phyloP scores from a whole-genome alignment of 2,888 invertebrate species.

The Lathronympha strigana region DNA sequence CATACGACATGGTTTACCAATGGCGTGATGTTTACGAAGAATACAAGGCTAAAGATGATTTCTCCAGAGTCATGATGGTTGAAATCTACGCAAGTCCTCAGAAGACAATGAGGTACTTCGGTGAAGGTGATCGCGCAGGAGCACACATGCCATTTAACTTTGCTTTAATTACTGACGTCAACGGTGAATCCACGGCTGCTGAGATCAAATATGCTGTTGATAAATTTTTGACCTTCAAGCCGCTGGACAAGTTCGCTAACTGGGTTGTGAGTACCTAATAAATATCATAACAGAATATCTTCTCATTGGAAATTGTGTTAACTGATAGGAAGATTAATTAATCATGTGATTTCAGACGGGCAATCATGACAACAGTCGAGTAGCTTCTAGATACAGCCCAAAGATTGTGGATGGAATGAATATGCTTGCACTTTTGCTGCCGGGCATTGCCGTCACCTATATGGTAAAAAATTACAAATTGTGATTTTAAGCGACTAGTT shows the following conservation, averaged over 20 bases:
- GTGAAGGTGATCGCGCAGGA: slow-evolving; percentile 81
- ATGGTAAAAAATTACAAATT: slow-evolving; percentile 87
- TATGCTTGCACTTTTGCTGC: slow-evolving; percentile 91
- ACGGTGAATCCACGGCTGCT: slow-evolving; percentile 82
- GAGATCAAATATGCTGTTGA: slow-evolving; percentile 86
- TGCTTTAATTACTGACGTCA: slow-evolving; percentile 86
- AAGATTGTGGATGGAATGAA: slow-evolving; percentile 90
- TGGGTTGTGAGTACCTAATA: slow-evolving; percentile 93
- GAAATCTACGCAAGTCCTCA: slow-evolving; percentile 88
- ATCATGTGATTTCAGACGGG: slow-evolving; percentile 85
- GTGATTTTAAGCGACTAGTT: no score
- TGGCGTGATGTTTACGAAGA: slow-evolving; percentile 87
- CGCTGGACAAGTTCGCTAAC: slow-evolving; percentile 85
- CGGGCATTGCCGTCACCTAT: slow-evolving; percentile 94
- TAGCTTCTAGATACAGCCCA: slow-evolving; percentile 87
- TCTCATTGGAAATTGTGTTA: no score
- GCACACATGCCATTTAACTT: slow-evolving; percentile 93
- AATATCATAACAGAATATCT: no score
- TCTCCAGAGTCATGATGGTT: slow-evolving; percentile 88
- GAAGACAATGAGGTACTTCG: slow-evolving; percentile 87
- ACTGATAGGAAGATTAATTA: no score
- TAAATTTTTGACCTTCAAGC: slow-evolving; percentile 87
- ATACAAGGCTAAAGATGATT: slow-evolving; percentile 72
- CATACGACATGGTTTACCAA: slow-evolving; percentile 86
- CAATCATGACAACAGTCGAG: slow-evolving; percentile 90